These are phyloP conservation scores for Andricus grossulariae DNA, from an alignment of 1,140 invertebrate genomes.

Conservation along the genomic window DNA sequence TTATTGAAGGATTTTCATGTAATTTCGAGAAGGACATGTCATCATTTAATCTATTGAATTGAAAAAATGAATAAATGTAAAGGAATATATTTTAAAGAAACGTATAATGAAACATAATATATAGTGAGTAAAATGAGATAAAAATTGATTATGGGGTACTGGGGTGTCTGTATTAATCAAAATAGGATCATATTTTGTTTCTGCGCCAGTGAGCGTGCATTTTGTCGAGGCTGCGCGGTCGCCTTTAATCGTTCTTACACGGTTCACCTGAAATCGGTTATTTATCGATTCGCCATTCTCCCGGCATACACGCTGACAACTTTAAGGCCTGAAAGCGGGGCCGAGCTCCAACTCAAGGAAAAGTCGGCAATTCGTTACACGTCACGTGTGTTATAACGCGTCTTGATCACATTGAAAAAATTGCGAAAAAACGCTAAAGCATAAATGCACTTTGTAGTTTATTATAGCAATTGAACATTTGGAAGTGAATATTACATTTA, in stretches of 20 bases:
- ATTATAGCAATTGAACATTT: no score
- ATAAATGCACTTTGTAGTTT: not conserved
- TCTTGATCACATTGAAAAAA: conserved; percentile 3
- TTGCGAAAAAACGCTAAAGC: not conserved
- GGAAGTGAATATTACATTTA: no score
- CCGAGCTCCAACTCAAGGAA: conserved; percentile 12
- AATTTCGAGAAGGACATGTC: no score
- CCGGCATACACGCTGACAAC: not conserved
- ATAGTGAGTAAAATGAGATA: no score
- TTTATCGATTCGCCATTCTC: conserved; percentile 36
- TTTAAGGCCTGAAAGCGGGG: conserved; percentile 26
- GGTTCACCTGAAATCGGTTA: conserved; percentile 43
- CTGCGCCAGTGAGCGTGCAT: not conserved
- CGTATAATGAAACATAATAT: no score
- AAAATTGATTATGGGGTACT: no score
- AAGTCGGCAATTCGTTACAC: conserved; percentile 32
- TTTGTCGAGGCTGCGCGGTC: conserved; percentile 13
- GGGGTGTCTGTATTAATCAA: no score
- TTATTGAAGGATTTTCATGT: no score
- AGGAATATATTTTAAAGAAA: no score
- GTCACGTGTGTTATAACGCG: conserved; percentile 7
- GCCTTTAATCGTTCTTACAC: conserved; percentile 39
- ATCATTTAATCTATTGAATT: no score
- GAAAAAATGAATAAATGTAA: no score
- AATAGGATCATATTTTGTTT: not conserved